phyloP scores from a whole-genome alignment of 53 echinoderm and acorn worm species.

The Astropecten irregularis region DNA sequence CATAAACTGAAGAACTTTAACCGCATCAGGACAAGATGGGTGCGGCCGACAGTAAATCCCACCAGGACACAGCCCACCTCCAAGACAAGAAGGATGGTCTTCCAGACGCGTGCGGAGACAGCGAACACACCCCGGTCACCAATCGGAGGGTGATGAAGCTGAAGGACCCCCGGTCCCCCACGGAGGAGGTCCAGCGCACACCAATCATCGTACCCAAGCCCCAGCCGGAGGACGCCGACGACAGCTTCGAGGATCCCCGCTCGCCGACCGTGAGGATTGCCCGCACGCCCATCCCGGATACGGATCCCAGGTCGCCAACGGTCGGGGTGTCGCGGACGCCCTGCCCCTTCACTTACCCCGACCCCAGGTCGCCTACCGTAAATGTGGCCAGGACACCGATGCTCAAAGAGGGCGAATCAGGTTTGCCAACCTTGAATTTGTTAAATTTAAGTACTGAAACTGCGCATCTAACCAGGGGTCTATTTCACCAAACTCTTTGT shows the following conservation, averaged over 20 bases:
- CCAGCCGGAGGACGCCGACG: constrained; percentile 22
- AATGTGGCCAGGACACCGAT: constrained; percentile 81
- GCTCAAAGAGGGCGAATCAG: constrained; percentile 44
- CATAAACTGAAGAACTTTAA: too few species aligned
- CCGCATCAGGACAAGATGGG: constrained; percentile 73
- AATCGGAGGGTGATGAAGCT: constrained; percentile 67
- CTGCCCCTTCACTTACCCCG: constrained; percentile 58
- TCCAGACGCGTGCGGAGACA: neutral
- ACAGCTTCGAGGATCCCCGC: constrained; percentile 72
- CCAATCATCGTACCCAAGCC: constrained; percentile 70
- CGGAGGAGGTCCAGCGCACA: constrained; percentile 78
- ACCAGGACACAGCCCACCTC: constrained; percentile 15
- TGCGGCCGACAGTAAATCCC: constrained; percentile 68
- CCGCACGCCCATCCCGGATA: constrained; percentile 77
- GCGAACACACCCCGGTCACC: constrained; percentile 66
- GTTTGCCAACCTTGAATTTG: too few species aligned
- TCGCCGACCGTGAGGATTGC: constrained; percentile 71
- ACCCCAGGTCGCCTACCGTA: constrained; percentile 87
- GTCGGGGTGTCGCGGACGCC: constrained; percentile 72
- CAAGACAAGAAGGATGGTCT: constrained; percentile 14
- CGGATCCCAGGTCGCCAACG: constrained; percentile 91
- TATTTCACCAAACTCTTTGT: too few species aligned
- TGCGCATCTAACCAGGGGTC: too few species aligned
- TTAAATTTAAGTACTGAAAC: too few species aligned
- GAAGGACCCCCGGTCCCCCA: constrained; percentile 87